Conservation (phyloP, 2,888 invertebrate species). For the Nephrocerus scutellatus region DNA sequence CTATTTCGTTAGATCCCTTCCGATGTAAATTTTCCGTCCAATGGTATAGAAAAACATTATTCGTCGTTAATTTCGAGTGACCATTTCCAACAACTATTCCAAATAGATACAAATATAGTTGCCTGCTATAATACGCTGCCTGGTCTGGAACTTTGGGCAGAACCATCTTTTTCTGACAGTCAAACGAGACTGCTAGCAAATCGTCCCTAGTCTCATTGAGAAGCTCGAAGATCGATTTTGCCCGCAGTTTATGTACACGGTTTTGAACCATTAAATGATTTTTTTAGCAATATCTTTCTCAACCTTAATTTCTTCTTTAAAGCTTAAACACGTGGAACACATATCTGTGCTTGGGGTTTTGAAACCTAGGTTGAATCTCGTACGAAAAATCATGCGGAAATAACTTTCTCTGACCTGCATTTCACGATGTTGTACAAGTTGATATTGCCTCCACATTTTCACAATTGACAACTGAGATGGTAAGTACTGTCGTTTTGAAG, state of each 20-base stretch:
- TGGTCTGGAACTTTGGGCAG: constrained; percentile 33
- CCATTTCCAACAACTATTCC: constrained; percentile 26
- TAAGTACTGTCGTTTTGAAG: constrained; percentile 15
- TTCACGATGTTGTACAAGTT: too few species aligned
- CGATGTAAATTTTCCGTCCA: constrained; percentile 31
- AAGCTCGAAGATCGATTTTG: constrained; percentile 23
- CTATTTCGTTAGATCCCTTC: constrained; percentile 34
- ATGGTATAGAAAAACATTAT: constrained; percentile 26
- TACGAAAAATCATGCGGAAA: constrained; percentile 19
- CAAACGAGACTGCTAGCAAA: constrained; percentile 26
- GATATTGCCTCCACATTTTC: constrained; percentile 16
- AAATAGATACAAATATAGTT: constrained; percentile 30
- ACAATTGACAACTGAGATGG: constrained; percentile 19
- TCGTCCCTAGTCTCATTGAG: constrained; percentile 20
- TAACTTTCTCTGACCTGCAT: constrained; percentile 14
- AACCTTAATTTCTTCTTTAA: constrained; percentile 6
- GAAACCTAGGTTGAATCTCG: constrained; percentile 25
- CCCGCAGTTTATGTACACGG: constrained; percentile 22
- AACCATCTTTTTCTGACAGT: constrained; percentile 33
- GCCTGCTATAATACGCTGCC: constrained; percentile 29
- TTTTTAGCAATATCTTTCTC: too few species aligned
- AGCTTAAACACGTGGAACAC: too few species aligned
- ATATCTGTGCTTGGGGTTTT: too few species aligned
- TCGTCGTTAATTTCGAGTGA: constrained; percentile 17
- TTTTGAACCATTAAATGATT: constrained; percentile 15